These are phyloP conservation scores for Elegia similella DNA, from an alignment of 2,888 invertebrate genomes.

Conservation along the genomic window DNA sequence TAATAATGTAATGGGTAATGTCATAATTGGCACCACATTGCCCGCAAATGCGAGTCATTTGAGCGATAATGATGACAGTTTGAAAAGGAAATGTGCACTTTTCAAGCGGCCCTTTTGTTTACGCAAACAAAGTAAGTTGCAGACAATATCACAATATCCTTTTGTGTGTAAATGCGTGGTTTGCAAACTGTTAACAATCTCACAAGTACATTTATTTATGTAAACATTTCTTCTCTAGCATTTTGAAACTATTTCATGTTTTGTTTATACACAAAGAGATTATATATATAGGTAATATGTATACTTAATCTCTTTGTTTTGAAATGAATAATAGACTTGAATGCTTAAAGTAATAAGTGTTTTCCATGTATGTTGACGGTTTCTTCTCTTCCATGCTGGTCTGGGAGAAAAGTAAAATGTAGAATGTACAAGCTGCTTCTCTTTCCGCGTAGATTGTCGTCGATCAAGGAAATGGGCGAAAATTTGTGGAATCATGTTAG, in stretches of 20 bases:
- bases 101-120: not conserved
- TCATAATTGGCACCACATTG: conserved; percentile 41
- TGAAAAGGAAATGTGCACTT: not conserved
- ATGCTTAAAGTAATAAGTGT: too few relatives aligned
- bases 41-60: not conserved
- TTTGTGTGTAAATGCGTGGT: not conserved
- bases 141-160: not conserved
- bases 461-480: too few relatives aligned
- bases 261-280: not conserved
- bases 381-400: too few relatives aligned
- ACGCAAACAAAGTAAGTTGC: not conserved
- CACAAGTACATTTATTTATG: not conserved
- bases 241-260: not conserved
- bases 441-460: too few relatives aligned
- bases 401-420: too few relatives aligned
- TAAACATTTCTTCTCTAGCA: not conserved
- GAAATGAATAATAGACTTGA: too few relatives aligned
- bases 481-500: too few relatives aligned
- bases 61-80: conserved; percentile 1
- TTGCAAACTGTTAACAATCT: not conserved
- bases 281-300: too few relatives aligned
- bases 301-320: too few relatives aligned
- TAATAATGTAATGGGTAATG: conserved; percentile 48
- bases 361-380: too few relatives aligned
- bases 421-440: too few relatives aligned